phyloP scores from a whole-genome alignment of 2,888 invertebrate genomes.

The Stratiomys singularior region DNA sequence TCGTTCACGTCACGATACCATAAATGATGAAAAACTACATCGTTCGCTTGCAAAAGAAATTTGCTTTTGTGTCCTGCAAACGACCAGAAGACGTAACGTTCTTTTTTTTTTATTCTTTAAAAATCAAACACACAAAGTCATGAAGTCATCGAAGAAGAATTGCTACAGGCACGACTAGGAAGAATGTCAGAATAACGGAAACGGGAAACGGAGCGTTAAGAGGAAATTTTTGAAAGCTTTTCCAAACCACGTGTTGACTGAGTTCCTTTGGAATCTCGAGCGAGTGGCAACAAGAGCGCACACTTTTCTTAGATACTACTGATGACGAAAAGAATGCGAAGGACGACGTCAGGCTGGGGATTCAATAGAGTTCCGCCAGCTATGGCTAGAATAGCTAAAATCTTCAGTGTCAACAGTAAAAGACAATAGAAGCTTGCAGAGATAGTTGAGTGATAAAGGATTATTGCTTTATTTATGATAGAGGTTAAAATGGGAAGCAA shows the following conservation, averaged over 20 bases:
- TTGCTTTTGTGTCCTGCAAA: not conserved
- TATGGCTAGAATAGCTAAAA: too few relatives aligned
- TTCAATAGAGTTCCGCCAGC: too few relatives aligned
- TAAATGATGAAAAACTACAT: not conserved
- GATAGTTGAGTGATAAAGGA: too few relatives aligned
- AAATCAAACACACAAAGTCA: not conserved
- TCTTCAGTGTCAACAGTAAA: too few relatives aligned
- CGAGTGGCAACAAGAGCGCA: conserved; percentile 1
- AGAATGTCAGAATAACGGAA: not conserved
- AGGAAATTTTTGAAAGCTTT: conserved; percentile 35
- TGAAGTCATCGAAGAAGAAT: not conserved
- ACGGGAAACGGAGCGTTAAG: not conserved
- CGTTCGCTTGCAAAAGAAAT: not conserved
- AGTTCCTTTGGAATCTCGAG: not conserved
- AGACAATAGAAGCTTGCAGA: too few relatives aligned
- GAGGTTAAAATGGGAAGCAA: too few relatives aligned
- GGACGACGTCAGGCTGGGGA: too few relatives aligned
- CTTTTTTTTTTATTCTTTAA: not conserved
- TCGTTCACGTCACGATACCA: not conserved
- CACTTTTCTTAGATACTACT: conserved; percentile 7
- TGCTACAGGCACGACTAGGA: not conserved
- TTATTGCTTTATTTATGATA: too few relatives aligned
- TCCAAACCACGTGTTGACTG: conserved; percentile 24
- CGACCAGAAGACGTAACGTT: too few relatives aligned
- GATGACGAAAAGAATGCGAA: not conserved